Percentiles rank a stretch among this genome's conserved stretches.
Evolutionary conservation across 2,888 invertebrate species (phyloP).

Genomic region (Pammene fasciana): DNA sequence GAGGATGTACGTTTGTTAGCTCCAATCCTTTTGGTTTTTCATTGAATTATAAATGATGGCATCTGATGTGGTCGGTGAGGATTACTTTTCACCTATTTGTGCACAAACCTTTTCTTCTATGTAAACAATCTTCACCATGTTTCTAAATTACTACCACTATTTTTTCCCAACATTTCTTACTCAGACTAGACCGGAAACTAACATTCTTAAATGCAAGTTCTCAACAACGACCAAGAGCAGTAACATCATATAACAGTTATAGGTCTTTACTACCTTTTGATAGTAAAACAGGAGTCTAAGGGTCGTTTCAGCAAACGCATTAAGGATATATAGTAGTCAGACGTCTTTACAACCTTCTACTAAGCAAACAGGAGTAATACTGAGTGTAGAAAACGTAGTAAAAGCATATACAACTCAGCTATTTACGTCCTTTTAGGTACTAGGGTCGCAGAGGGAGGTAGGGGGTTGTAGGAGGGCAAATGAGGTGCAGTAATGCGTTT

Average conservation of each 20-base stretch:
- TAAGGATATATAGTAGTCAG: background rate
- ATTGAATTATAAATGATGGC: background rate
- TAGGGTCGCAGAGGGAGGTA: background rate
- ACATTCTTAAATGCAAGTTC: conserved; percentile 15
- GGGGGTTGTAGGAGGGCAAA: conserved; percentile 38
- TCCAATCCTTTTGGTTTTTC: too few species aligned
- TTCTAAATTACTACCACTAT: background rate
- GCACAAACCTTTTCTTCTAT: background rate
- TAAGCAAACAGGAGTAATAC: background rate
- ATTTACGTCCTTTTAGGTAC: conserved; percentile 1
- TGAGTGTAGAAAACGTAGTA: background rate
- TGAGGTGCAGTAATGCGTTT: conserved; percentile 53
- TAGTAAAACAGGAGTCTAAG: background rate
- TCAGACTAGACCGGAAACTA: conserved; percentile 16
- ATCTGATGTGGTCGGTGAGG: too few species aligned
- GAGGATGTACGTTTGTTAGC: background rate
- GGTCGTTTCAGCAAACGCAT: background rate
- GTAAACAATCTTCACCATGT: conserved; percentile 6
- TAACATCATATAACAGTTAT: background rate
- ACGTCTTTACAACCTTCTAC: conserved; percentile 2
- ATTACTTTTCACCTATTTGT: too few species aligned
- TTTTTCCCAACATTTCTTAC: conserved; percentile 16
- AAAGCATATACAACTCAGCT: background rate
- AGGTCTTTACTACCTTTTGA: background rate
- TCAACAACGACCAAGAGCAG: background rate